phyloP scores from a whole-genome alignment of 1,140 invertebrate species.

The Marisa cornuarietis region DNA sequence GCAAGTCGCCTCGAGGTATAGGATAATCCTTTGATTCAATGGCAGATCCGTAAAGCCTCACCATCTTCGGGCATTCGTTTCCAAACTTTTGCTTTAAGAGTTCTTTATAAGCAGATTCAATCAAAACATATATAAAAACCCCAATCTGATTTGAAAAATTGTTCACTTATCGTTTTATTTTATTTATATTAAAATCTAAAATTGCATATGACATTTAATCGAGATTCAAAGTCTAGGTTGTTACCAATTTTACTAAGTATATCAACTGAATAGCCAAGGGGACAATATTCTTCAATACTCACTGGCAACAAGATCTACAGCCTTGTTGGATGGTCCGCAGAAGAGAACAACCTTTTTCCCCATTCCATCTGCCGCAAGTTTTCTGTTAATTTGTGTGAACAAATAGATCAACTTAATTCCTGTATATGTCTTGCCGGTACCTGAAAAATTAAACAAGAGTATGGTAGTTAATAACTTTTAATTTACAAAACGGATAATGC shows the following conservation, averaged over 20 bases:
- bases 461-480: not conserved
- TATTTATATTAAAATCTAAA: no score
- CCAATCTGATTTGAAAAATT: no score
- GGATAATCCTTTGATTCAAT: conserved; percentile 40
- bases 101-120: no score
- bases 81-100: no score
- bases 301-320: conserved; percentile 26
- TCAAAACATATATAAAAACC: no score
- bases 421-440: conserved; percentile 53
- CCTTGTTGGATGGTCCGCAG: conserved; percentile 49
- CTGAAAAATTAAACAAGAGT: conserved; percentile 21
- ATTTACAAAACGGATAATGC: not conserved
- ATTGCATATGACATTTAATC: no score
- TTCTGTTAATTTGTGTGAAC: conserved; percentile 45
- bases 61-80: conserved; percentile 33
- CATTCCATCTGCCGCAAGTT: conserved; percentile 8
- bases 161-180: no score
- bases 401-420: conserved; percentile 49
- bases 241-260: no score
- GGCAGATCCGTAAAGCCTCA: conserved; percentile 45
- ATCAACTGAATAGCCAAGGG: no score
- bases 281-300: not conserved
- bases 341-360: conserved; percentile 38
- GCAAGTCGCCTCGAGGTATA: conserved; percentile 33
- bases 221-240: no score